Evolutionary conservation across 2,113 vertebrate genomes (phyloP).

Genomic region (Menidia beryllina): DNA sequence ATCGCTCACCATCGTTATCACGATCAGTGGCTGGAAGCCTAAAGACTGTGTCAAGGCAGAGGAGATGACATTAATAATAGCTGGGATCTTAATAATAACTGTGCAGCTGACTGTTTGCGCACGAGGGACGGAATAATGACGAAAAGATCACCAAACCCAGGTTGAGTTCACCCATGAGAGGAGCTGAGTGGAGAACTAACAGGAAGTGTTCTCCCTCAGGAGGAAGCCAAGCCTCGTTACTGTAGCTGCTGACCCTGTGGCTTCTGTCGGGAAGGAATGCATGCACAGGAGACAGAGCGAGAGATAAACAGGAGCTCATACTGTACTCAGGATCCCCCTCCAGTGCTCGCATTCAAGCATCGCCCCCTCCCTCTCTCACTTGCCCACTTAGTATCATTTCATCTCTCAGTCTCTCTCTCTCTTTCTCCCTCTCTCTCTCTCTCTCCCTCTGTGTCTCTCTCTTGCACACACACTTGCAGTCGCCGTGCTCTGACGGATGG

Average conservation of each 20-base stretch:
- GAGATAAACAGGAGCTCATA: conserved; percentile 63
- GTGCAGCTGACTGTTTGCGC: neutral
- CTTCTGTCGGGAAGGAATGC: conserved; percentile 61
- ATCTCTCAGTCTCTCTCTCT: conserved; percentile 48
- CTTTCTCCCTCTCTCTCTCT: conserved; percentile 41
- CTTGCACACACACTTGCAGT: conserved; percentile 50
- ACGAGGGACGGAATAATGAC: conserved; percentile 7
- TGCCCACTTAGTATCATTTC: conserved; percentile 66
- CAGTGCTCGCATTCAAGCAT: conserved; percentile 25
- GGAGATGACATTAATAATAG: conserved; percentile 35
- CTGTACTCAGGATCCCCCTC: conserved; percentile 63
- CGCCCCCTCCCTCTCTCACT: conserved; percentile 47
- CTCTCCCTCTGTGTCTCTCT: too few relatives aligned
- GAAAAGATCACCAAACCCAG: conserved; percentile 7
- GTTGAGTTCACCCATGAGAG: conserved; percentile 38
- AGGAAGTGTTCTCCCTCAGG: conserved; percentile 62
- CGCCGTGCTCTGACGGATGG: conserved; percentile 68
- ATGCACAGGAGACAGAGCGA: conserved; percentile 52
- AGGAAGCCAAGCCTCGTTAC: conserved; percentile 54
- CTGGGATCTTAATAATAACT: conserved; percentile 20
- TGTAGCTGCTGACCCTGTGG: conserved; percentile 62
- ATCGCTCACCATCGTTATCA: conserved; percentile 9
- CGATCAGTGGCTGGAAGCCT: conserved; percentile 31
- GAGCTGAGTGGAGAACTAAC: conserved; percentile 53
- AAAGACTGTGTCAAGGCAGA: neutral